These are phyloP conservation scores for Labeo calbasu DNA, from an alignment of 2,797 vertebrate species.

Conservation along the genomic window DNA sequence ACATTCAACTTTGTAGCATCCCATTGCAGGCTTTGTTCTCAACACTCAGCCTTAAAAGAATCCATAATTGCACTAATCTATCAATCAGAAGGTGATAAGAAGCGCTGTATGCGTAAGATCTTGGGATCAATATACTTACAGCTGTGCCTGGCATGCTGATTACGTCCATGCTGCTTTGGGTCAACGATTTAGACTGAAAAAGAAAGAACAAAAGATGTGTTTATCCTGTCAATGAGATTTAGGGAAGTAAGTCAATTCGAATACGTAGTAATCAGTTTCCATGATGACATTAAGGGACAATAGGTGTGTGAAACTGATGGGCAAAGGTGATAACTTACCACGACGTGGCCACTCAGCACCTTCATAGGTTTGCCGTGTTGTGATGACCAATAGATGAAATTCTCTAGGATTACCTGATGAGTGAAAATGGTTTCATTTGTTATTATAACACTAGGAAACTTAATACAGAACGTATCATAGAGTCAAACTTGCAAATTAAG, in stretches of 20 bases:
- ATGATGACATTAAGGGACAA: conserved; percentile 61
- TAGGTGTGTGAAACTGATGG: conserved; percentile 34
- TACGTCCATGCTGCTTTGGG: conserved; percentile 76
- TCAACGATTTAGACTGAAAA: conserved; percentile 82
- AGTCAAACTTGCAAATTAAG: background rate
- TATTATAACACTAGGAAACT: background rate
- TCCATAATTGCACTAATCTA: conserved; percentile 35
- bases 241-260: conserved; percentile 40
- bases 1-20: background rate
- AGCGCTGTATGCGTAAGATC: conserved; percentile 42
- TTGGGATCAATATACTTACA: conserved; percentile 72
- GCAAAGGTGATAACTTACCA: conserved; percentile 72
- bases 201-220: conserved; percentile 58
- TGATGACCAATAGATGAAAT: conserved; percentile 55
- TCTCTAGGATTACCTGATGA: conserved; percentile 66
- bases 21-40: conserved; percentile 11
- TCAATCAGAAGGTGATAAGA: conserved; percentile 31
- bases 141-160: conserved; percentile 73
- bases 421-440: conserved; percentile 17
- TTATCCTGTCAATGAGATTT: conserved; percentile 50
- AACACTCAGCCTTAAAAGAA: conserved; percentile 27
- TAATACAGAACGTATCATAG: background rate
- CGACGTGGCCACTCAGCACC: conserved; percentile 79
- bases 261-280: conserved; percentile 55
- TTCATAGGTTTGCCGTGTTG: conserved; percentile 77